Evolutionary conservation across 2,888 invertebrate genomes (phyloP).

Genomic region (Palloptera scutellata): DNA sequence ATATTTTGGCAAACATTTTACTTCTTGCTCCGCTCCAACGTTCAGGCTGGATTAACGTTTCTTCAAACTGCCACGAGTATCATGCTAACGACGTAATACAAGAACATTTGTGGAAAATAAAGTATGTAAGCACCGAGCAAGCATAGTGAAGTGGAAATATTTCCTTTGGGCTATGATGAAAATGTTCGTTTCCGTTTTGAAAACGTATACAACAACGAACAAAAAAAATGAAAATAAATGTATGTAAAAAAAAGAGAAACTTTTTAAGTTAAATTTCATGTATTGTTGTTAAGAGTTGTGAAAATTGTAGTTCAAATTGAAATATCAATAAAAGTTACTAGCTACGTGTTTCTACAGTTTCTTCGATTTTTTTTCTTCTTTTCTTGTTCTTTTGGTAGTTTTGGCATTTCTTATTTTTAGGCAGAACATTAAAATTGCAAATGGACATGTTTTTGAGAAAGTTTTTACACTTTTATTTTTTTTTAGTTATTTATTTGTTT

Average conservation of each 20-base stretch:
- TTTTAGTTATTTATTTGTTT: too few relatives aligned
- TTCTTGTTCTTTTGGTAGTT: background rate
- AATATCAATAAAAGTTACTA: background rate
- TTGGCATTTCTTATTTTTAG: background rate
- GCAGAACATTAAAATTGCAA: conserved; percentile 1
- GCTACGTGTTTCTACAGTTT: background rate
- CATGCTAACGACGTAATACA: too few relatives aligned
- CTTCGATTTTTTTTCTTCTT: background rate
- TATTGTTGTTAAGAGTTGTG: conserved; percentile 25
- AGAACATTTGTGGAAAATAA: too few relatives aligned
- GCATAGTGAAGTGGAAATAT: too few relatives aligned
- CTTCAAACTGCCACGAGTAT: too few relatives aligned
- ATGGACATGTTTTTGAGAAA: background rate
- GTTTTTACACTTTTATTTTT: too few relatives aligned
- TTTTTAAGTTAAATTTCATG: conserved; percentile 59
- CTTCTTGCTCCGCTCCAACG: background rate
- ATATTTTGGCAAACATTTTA: conserved; percentile 2
- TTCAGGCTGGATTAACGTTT: too few relatives aligned
- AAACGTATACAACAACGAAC: too few relatives aligned
- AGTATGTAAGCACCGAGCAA: too few relatives aligned
- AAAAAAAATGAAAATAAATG: too few relatives aligned
- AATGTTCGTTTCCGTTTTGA: conserved; percentile 20
- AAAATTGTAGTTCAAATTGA: background rate
- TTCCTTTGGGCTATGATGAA: background rate
- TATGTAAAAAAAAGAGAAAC: conserved; percentile 43